Evolutionary conservation across 2,888 invertebrate genomes (phyloP).

Genomic region (Lepetodrilus schrolli): DNA sequence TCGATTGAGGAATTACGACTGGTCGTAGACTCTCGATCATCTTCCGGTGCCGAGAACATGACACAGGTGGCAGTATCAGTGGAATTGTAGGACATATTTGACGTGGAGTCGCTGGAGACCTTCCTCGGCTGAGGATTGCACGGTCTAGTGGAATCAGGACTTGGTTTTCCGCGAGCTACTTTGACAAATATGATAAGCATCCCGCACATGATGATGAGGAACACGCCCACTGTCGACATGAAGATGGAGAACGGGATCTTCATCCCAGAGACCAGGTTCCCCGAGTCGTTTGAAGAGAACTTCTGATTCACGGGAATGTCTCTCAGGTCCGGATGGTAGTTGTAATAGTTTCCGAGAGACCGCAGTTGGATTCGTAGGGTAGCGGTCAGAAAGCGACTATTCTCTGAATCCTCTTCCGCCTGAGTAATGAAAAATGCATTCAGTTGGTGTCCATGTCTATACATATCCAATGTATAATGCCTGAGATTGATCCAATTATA

Average conservation of each 20-base stretch:
- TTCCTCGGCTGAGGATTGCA: neutral
- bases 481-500: no score
- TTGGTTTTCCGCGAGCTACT: slow-evolving; percentile 19
- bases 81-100: slow-evolving; percentile 28
- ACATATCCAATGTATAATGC: no score
- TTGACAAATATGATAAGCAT: slow-evolving; percentile 33
- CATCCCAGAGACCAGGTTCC: neutral
- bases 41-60: neutral
- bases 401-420: slow-evolving; percentile 37
- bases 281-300: neutral
- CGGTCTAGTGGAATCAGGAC: neutral
- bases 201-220: slow-evolving; percentile 30
- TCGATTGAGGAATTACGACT: slow-evolving; percentile 24
- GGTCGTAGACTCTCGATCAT: slow-evolving; percentile 4
- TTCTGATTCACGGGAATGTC: slow-evolving; percentile 31
- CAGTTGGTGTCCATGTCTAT: neutral
- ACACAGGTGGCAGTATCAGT: slow-evolving; percentile 28
- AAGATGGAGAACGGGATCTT: slow-evolving; percentile 33
- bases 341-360: slow-evolving; percentile 18
- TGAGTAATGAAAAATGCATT: neutral
- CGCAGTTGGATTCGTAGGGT: slow-evolving; percentile 31
- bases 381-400: slow-evolving; percentile 30
- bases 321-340: slow-evolving; percentile 11
- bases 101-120: slow-evolving; percentile 27
- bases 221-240: slow-evolving; percentile 33